phyloP scores from a whole-genome alignment of 92 coral and sea anemone genomes.

The Paragorgia papillata region DNA sequence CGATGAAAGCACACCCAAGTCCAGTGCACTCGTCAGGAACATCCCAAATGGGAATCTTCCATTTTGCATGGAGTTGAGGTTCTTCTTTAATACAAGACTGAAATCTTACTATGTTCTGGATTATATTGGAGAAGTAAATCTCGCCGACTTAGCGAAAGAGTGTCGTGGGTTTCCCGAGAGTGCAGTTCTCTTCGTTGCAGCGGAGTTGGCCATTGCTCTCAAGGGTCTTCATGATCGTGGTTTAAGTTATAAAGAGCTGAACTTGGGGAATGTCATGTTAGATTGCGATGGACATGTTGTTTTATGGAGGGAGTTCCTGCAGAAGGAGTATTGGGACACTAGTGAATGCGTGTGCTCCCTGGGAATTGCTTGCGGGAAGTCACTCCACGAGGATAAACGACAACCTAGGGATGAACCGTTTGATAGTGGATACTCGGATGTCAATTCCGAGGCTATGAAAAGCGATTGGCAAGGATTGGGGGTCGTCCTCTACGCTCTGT shows the following conservation, averaged over 20 bases:
- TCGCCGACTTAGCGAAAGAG: conserved; percentile 40
- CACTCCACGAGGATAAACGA: conserved; percentile 61
- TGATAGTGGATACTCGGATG: not conserved
- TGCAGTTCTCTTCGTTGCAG: conserved; percentile 62
- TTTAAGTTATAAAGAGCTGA: conserved; percentile 74
- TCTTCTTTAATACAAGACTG: conserved; percentile 77
- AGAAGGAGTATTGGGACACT: conserved; percentile 78
- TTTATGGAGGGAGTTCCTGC: conserved; percentile 85
- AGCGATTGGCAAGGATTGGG: conserved; percentile 68
- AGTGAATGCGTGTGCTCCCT: conserved; percentile 74
- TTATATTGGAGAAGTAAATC: conserved; percentile 57
- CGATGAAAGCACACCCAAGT: not conserved
- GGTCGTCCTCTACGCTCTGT: conserved; percentile 37
- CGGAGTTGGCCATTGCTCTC: conserved; percentile 73
- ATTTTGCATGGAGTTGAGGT: conserved; percentile 74
- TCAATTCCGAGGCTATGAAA: conserved; percentile 12
- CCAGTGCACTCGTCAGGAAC: conserved; percentile 21
- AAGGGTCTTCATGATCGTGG: conserved; percentile 74
- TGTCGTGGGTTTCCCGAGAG: not conserved
- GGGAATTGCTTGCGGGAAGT: conserved; percentile 59
- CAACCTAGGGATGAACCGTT: not conserved
- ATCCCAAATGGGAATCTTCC: conserved; percentile 53
- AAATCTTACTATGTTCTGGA: conserved; percentile 84
- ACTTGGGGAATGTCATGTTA: conserved; percentile 60
- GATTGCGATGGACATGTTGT: conserved; percentile 76